These are phyloP conservation scores for Heliconius nattereri DNA, from an alignment of 1,140 invertebrate genomes.

Conservation along the genomic window DNA sequence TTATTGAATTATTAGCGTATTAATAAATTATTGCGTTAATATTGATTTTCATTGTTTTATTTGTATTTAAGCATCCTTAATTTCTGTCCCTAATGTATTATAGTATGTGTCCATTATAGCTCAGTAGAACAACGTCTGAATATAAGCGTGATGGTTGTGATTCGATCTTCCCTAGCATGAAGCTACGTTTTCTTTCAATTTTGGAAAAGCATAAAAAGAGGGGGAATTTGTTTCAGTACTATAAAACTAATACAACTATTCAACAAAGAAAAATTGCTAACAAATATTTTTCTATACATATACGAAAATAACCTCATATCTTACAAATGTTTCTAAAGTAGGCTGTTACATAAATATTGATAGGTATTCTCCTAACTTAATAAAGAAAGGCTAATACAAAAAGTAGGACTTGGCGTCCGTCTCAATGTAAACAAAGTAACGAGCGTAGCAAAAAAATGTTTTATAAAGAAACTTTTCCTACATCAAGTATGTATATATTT, in stretches of 20 bases:
- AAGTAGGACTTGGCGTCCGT: constrained; percentile 5
- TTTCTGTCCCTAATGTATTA: no score
- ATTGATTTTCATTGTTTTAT: constrained; percentile 39
- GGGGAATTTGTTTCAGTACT: no score
- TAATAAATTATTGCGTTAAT: constrained; percentile 75
- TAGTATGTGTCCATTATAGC: no score
- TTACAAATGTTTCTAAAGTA: constrained; percentile 5
- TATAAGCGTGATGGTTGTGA: no score
- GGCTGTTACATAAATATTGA: constrained; percentile 24
- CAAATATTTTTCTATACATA: neutral
- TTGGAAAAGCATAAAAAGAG: no score
- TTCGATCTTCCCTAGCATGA: no score
- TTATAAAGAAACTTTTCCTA: neutral
- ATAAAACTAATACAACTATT: neutral
- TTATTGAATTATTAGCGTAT: constrained; percentile 77
- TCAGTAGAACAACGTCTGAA: no score
- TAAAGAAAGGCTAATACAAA: constrained; percentile 10
- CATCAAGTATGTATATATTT: neutral
- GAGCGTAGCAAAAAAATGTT: neutral
- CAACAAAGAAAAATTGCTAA: neutral
- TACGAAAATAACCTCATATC: neutral
- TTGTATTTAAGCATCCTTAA: neutral
- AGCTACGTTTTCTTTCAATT: no score
- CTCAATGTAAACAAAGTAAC: constrained; percentile 15
- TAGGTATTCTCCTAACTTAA: constrained; percentile 13